Percentiles rank a stretch among this genome's conserved stretches.
These are phyloP conservation scores for Volucella zonaria DNA, from an alignment of 2,888 invertebrate genomes.

Conservation along the genomic window DNA sequence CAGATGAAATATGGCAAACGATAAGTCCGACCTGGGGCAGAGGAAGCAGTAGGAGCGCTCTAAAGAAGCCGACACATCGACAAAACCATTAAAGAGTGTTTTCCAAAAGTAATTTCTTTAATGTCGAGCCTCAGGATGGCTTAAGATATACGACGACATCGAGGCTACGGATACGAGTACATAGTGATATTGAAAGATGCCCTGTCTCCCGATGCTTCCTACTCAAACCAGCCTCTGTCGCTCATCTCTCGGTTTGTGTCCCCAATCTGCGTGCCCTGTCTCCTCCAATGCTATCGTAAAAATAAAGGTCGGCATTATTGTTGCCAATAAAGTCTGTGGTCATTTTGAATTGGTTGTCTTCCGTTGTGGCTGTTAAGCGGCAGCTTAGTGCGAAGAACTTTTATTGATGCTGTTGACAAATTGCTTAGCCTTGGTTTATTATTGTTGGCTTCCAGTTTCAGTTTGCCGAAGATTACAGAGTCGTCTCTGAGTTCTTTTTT, in stretches of 20 bases:
- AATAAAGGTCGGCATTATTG: conserved; percentile 61
- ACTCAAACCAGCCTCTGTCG: too few relatives aligned
- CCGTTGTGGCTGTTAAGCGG: conserved; percentile 46
- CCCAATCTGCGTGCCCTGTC: conserved; percentile 6
- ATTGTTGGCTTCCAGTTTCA: conserved; percentile 7
- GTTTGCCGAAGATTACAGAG: not conserved
- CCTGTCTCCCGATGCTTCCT: too few relatives aligned
- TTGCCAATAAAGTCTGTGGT: conserved; percentile 70
- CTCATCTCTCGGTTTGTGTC: too few relatives aligned
- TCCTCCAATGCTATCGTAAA: conserved; percentile 29
- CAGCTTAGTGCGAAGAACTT: conserved; percentile 47
- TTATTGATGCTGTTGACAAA: conserved; percentile 68
- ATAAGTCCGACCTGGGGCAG: conserved; percentile 56
- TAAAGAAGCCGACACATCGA: conserved; percentile 49
- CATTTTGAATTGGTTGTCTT: conserved; percentile 70
- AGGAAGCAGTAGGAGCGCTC: conserved; percentile 15
- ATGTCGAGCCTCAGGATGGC: conserved; percentile 64
- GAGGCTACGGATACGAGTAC: too few relatives aligned
- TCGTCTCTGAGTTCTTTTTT: too few relatives aligned
- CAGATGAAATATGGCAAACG: conserved; percentile 63
- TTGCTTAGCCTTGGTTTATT: conserved; percentile 51
- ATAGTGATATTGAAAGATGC: too few relatives aligned
- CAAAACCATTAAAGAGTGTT: conserved; percentile 64
- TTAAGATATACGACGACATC: conserved; percentile 21
- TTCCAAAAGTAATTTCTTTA: conserved; percentile 72